Evolutionary conservation across 1,140 invertebrate species (phyloP), one percentile per base, ranked within the genome.

Genomic region (Orchestia grillus): DNA sequence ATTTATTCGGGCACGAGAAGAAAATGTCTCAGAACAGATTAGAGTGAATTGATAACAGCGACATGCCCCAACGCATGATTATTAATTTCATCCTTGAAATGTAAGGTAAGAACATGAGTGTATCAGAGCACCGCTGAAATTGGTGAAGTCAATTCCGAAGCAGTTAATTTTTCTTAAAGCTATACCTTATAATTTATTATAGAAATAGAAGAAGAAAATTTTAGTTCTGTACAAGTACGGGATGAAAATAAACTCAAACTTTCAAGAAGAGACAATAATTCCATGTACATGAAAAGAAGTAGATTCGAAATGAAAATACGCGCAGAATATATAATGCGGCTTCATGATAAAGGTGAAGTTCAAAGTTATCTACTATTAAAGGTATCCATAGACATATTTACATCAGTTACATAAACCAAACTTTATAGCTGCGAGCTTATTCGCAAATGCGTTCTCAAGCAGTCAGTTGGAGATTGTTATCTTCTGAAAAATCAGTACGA

Each of bases 301-400:
- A 77, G 15, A 23, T 77, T 77, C 28, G 28, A 77, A 77, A 77
- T 77, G 36, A 77, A 77, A 3, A 77, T 23, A 77, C 36, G 62
- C 62, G 62, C 62, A 77, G 28, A 77, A 77, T 77, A n/a, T n/a
- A 77, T 28, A 77, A 77, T 36, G 62, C 62, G 62, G 62, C 62
- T 41, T 90, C 43, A 90, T 42, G 15, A 44, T 90, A 90, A 90
- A 90, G 88, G 88, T 41, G n/a, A 44, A 90, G 88, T 90, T 90
- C 88, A 90, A 90, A 90, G 88, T 90, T 90, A 90, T 41, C 88
- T 90, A 90, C 88, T 90, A 44, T 90, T 90, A 90, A 4, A 90
- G 43, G 88, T 90, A 90, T 90, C 43, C 88, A 90, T 90, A 42
- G 43, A 94, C 44, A 94, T 94, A 94, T 94, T 44, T 94, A 94